phyloP scores from a whole-genome alignment of 2,888 invertebrate genomes.

The Cerastoderma edule region DNA sequence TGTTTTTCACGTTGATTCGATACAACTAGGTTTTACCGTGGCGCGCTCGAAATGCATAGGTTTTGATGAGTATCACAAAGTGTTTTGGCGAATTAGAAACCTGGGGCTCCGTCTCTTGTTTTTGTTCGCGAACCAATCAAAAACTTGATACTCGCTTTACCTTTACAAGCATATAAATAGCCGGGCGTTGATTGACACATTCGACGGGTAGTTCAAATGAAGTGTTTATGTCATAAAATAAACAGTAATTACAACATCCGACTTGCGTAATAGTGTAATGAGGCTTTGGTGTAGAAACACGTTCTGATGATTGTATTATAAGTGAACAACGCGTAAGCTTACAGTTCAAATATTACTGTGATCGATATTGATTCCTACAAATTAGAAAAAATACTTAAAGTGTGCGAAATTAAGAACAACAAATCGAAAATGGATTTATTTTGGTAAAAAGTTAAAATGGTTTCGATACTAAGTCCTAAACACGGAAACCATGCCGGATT shows the following conservation, averaged over 20 bases:
- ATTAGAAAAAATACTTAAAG: too few species aligned
- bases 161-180: constrained; percentile 33
- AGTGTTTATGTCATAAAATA: constrained; percentile 25
- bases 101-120: constrained; percentile 49
- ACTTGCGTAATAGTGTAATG: constrained; percentile 28
- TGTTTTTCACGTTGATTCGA: too few species aligned
- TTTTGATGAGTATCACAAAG: too few species aligned
- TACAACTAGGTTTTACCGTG: too few species aligned
- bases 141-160: constrained; percentile 29
- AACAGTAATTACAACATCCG: constrained; percentile 11
- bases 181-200: constrained; percentile 48
- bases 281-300: not conserved
- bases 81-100: constrained; percentile 46
- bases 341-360: too few species aligned
- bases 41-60: too few species aligned
- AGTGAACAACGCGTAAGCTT: too few species aligned
- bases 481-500: constrained; percentile 34
- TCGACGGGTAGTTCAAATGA: constrained; percentile 16
- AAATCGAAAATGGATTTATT: too few species aligned
- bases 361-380: too few species aligned
- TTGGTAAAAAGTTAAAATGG: too few species aligned
- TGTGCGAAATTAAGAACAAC: too few species aligned
- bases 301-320: too few species aligned
- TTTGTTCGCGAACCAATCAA: constrained; percentile 55
- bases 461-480: constrained; percentile 29